These are phyloP conservation scores for Moxostoma hubbsi DNA, from an alignment of 2,797 vertebrate genomes.

Conservation along the genomic window DNA sequence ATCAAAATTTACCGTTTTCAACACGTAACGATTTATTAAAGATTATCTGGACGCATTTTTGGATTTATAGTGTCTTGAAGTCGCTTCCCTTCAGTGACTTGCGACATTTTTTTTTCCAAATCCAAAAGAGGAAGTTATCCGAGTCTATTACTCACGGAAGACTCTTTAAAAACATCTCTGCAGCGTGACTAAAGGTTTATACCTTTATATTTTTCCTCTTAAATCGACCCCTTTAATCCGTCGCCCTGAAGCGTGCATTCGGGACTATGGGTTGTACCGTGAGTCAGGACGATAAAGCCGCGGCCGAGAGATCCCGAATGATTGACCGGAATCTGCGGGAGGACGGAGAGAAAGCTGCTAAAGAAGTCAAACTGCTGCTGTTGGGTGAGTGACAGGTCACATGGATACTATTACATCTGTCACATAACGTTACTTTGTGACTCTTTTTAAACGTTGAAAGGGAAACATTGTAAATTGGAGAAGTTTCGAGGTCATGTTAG, in stretches of 20 bases:
- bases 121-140: conserved; percentile 67
- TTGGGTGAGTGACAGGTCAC: conserved; percentile 79
- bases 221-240: conserved; percentile 62
- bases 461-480: background rate
- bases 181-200: conserved; percentile 6
- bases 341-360: conserved; percentile 94
- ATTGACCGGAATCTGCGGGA: conserved; percentile 95
- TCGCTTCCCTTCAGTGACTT: conserved; percentile 19
- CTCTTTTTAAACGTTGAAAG: too few relatives aligned
- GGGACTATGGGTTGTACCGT: conserved; percentile 96
- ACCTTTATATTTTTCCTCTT: conserved; percentile 23
- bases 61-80: background rate
- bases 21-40: background rate
- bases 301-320: conserved; percentile 93
- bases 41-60: conserved; percentile 14
- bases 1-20: background rate
- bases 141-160: conserved; percentile 40
- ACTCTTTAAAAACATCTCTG: conserved; percentile 19
- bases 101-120: conserved; percentile 53
- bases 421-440: too few relatives aligned
- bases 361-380: conserved; percentile 95
- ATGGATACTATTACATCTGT: background rate
- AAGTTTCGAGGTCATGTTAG: too few relatives aligned
- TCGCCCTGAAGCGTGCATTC: conserved; percentile 82
- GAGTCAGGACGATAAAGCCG: conserved; percentile 97